These are phyloP conservation scores for Battus philenor DNA, from an alignment of 1,140 invertebrate species.

Conservation along the genomic window DNA sequence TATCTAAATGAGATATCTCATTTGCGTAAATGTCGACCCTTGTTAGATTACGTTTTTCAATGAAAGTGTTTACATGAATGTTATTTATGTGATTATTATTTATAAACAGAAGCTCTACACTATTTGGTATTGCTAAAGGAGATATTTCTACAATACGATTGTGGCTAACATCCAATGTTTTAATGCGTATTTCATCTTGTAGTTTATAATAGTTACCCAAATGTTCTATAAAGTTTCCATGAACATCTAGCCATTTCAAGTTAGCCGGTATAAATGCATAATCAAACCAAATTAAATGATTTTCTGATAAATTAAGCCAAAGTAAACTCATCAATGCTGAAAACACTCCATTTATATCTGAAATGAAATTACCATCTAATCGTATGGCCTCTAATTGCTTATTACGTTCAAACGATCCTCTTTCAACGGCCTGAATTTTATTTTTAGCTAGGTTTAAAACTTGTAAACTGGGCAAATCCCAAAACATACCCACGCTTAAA, in stretches of 20 bases:
- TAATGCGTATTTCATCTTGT: constrained; percentile 85
- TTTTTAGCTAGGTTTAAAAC: constrained; percentile 92
- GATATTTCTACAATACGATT: constrained; percentile 89
- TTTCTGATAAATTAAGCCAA: constrained; percentile 92
- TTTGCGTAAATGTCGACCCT: constrained; percentile 94
- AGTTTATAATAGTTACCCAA: constrained; percentile 90
- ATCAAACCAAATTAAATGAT: constrained; percentile 93
- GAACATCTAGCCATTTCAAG: constrained; percentile 93
- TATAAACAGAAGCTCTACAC: constrained; percentile 90
- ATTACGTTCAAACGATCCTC: constrained; percentile 88
- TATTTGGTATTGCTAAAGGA: constrained; percentile 88
- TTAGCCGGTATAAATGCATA: constrained; percentile 91
- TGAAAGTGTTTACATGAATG: constrained; percentile 90
- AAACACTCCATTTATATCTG: constrained; percentile 92
- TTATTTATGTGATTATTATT: constrained; percentile 91
- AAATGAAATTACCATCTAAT: constrained; percentile 90
- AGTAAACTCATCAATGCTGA: constrained; percentile 85
- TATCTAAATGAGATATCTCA: constrained; percentile 87
- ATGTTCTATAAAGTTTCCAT: constrained; percentile 90
- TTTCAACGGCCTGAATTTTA: constrained; percentile 88
- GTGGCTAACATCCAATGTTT: constrained; percentile 90
- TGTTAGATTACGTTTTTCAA: constrained; percentile 87
- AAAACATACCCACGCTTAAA: constrained; percentile 89
- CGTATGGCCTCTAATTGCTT: constrained; percentile 88
- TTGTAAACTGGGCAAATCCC: constrained; percentile 87